Percentiles rank a stretch among this genome's conserved stretches.
Conservation (phyloP, 2,888 invertebrate genomes). For the Sinelater perroti region DNA sequence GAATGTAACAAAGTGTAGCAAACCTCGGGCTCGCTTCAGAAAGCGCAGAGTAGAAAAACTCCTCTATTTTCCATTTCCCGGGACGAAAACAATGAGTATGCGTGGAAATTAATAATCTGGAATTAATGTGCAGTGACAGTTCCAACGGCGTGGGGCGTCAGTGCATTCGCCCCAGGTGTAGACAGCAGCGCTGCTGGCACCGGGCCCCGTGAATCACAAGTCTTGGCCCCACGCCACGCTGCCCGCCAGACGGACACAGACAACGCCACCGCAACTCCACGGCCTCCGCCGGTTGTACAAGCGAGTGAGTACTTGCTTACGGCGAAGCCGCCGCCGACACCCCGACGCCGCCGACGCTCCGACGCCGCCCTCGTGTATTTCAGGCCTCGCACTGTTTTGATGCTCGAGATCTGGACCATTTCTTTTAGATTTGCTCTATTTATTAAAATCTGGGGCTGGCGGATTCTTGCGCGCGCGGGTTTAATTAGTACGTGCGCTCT, state of each 20-base stretch:
- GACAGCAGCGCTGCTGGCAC: slow-evolving; percentile 49
- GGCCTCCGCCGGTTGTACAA: slow-evolving; percentile 25
- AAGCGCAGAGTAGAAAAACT: too few relatives aligned
- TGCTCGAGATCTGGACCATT: slow-evolving; percentile 41
- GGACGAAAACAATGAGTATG: slow-evolving; percentile 17
- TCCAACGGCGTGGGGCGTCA: slow-evolving; percentile 43
- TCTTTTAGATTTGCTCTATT: slow-evolving; percentile 43
- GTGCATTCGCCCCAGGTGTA: slow-evolving; percentile 49
- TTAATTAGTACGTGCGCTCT: slow-evolving; percentile 36
- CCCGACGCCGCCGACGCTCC: slow-evolving; percentile 22
- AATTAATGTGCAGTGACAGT: slow-evolving; percentile 39
- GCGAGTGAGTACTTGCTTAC: slow-evolving; percentile 25
- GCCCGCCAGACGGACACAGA: slow-evolving; percentile 51
- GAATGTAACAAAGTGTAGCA: too few relatives aligned
- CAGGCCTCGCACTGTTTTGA: slow-evolving; percentile 45
- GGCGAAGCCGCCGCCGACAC: slow-evolving; percentile 19
- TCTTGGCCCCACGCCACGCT: slow-evolving; percentile 47
- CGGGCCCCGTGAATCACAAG: slow-evolving; percentile 52
- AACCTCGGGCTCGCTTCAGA: too few relatives aligned
- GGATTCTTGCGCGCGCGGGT: slow-evolving; percentile 28
- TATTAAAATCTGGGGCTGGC: slow-evolving; percentile 37
- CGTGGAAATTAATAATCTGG: slow-evolving; percentile 27
- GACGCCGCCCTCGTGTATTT: slow-evolving; percentile 37
- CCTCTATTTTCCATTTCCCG: not conserved
- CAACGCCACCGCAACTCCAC: slow-evolving; percentile 44